These are phyloP conservation scores for Lagopus leucura DNA, from an alignment of 2,113 vertebrate species.

Conservation along the genomic window DNA sequence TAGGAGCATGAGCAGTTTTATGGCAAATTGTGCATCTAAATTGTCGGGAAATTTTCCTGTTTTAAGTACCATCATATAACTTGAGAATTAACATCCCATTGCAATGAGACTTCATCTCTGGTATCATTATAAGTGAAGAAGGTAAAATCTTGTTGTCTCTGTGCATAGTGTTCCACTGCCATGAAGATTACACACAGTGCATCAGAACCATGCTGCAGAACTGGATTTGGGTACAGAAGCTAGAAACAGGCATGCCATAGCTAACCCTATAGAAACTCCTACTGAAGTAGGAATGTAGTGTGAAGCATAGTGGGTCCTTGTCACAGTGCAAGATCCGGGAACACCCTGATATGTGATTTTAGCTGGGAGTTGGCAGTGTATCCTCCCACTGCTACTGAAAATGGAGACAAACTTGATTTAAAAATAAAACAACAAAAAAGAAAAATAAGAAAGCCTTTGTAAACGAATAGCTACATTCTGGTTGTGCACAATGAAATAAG, in stretches of 20 bases:
- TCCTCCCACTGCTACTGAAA: background rate
- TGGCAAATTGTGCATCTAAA: slow-evolving; percentile 13
- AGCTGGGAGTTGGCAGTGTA: background rate
- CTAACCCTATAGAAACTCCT: background rate
- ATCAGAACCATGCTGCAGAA: background rate
- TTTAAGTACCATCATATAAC: background rate
- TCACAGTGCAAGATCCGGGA: background rate
- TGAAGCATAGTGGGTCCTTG: background rate
- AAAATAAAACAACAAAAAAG: background rate
- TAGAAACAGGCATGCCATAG: background rate
- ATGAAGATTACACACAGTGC: background rate
- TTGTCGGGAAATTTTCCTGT: background rate
- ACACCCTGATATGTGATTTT: background rate
- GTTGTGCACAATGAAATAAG: background rate
- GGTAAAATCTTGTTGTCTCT: background rate
- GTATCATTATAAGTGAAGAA: background rate
- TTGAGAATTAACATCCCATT: background rate
- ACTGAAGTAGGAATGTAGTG: rapidly evolving
- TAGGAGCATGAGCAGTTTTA: slow-evolving; percentile 10
- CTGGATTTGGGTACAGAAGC: background rate
- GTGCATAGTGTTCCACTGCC: background rate
- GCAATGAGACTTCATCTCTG: background rate
- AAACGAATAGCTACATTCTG: background rate
- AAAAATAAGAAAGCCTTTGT: background rate
- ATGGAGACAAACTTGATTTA: background rate